phyloP scores from a whole-genome alignment of 2,797 vertebrate species.

The Pseudotriccus pelzelni region DNA sequence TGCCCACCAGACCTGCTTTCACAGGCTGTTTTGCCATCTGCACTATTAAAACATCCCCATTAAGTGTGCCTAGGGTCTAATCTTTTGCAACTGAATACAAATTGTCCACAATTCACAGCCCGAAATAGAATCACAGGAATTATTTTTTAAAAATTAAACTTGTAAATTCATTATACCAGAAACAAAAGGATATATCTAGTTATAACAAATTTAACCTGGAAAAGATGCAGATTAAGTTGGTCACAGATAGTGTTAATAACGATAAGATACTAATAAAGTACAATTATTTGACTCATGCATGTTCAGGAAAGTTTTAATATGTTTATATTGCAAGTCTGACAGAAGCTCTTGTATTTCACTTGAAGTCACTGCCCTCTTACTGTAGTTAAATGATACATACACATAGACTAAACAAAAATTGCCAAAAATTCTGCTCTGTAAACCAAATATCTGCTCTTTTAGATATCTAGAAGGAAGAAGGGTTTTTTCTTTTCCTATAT shows the following conservation, averaged over 20 bases:
- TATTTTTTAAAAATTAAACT: conserved; percentile 9
- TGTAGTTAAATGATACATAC: not conserved
- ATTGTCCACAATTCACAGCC: conserved; percentile 32
- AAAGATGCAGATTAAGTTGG: not conserved
- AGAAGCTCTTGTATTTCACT: not conserved
- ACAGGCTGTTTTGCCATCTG: conserved; percentile 75
- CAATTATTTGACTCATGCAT: not conserved
- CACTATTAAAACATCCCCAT: conserved; percentile 66
- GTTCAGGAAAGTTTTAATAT: not conserved
- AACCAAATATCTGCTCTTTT: not conserved
- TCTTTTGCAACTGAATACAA: conserved; percentile 69
- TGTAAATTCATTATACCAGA: not conserved
- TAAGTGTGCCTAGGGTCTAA: conserved; percentile 57
- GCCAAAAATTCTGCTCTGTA: not conserved
- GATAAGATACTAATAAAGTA: not conserved
- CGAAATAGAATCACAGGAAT: conserved; percentile 57
- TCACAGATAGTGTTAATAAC: not conserved
- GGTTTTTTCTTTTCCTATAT: not conserved
- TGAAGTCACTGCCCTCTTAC: not conserved
- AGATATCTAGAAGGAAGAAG: not conserved
- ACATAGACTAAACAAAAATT: not conserved
- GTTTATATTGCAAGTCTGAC: not conserved
- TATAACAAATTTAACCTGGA: not conserved
- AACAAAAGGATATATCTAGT: not conserved
- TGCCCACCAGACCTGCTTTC: conserved; percentile 61